Evolutionary conservation across 2,113 vertebrate genomes (phyloP).

Genomic region (Amblyopsis rosae): DNA sequence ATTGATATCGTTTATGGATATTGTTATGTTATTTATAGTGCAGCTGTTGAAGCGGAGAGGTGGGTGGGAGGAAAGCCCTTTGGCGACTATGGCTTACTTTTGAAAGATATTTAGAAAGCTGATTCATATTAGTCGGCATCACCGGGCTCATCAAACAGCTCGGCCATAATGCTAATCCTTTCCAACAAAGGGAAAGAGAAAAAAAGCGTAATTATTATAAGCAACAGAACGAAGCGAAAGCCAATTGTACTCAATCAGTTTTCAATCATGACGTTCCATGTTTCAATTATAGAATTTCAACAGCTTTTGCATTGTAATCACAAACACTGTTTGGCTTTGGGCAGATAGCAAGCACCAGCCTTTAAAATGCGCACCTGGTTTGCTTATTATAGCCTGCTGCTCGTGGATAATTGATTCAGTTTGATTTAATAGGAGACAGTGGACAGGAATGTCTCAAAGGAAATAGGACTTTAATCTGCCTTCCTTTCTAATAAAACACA

Average conservation of each 20-base stretch:
- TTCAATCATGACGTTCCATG: slow-evolving; percentile 62
- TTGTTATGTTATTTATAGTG: slow-evolving; percentile 12
- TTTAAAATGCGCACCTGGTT: slow-evolving; percentile 53
- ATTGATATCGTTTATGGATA: not conserved
- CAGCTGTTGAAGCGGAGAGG: not conserved
- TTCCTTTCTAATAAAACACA: slow-evolving; percentile 52
- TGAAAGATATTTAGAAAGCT: slow-evolving; percentile 33
- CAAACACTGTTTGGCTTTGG: not conserved
- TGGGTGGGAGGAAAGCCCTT: not conserved
- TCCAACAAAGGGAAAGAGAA: slow-evolving; percentile 39
- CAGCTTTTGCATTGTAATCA: slow-evolving; percentile 54
- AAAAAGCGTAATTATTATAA: slow-evolving; percentile 63
- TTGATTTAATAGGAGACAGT: slow-evolving; percentile 56
- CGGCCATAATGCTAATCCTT: slow-evolving; percentile 36
- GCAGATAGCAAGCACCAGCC: slow-evolving; percentile 5
- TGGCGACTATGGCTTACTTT: slow-evolving; percentile 34
- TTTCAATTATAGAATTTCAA: slow-evolving; percentile 69
- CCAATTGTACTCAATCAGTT: slow-evolving; percentile 70
- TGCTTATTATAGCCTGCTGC: slow-evolving; percentile 45
- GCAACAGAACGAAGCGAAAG: slow-evolving; percentile 63
- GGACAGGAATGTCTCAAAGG: slow-evolving; percentile 60
- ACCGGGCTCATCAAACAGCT: slow-evolving; percentile 53
- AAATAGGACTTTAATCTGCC: slow-evolving; percentile 56
- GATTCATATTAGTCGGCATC: slow-evolving; percentile 53
- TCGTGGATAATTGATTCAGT: slow-evolving; percentile 67